A percentile compares a stretch with the other conserved stretches of the same genome.
phyloP scores from a whole-genome alignment of 2,888 invertebrate genomes.

The Temnothorax unifasciatus region DNA sequence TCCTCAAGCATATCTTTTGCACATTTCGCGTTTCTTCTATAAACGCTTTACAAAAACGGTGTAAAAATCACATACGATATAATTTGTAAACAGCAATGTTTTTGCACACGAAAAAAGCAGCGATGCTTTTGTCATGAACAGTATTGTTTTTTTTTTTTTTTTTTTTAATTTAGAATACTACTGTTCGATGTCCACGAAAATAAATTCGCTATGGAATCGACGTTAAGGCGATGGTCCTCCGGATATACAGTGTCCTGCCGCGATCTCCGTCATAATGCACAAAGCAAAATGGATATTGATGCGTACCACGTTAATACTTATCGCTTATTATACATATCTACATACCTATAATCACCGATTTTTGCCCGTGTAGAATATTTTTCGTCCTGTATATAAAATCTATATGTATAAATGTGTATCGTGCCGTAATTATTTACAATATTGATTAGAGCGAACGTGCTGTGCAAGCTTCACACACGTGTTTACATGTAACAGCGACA shows the following conservation, averaged over 20 bases:
- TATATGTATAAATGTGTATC: constrained; percentile 53
- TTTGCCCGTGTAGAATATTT: constrained; percentile 64
- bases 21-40: not conserved
- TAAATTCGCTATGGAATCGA: constrained; percentile 5
- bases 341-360: constrained; percentile 73
- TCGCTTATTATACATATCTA: constrained; percentile 79
- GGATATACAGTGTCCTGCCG: constrained; percentile 13
- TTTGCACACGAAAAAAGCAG: not conserved
- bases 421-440: constrained; percentile 56
- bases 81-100: constrained; percentile 1
- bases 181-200: constrained; percentile 12
- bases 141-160: not conserved
- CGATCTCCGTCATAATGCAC: not conserved
- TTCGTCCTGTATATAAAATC: constrained; percentile 71
- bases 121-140: not conserved
- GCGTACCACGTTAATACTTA: constrained; percentile 48
- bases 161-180: not conserved
- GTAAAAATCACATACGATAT: constrained; percentile 6
- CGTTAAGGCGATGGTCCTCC: constrained; percentile 32
- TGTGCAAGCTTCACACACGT: constrained; percentile 2
- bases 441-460: not conserved
- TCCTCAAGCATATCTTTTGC: constrained; percentile 2
- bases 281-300: constrained; percentile 53
- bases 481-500: not conserved
- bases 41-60: constrained; percentile 12